Percentiles rank a stretch among this genome's conserved stretches.
These are phyloP conservation scores for Phataginus tetradactyla DNA, from an alignment of 2,797 vertebrate genomes.

Conservation along the genomic window DNA sequence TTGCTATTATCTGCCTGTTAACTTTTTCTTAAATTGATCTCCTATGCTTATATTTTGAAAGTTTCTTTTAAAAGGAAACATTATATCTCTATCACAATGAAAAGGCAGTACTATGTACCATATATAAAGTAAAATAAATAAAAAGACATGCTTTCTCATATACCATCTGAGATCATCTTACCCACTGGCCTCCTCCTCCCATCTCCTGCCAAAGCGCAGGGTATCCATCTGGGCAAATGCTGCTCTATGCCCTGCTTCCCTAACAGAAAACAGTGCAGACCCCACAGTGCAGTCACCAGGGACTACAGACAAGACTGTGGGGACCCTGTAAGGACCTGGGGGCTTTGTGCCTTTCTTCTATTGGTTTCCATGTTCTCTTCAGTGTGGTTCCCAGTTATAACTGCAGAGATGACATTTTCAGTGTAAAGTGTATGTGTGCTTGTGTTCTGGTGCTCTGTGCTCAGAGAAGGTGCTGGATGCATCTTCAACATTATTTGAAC, in stretches of 20 bases:
- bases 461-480: not conserved
- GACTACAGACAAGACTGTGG: not conserved
- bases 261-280: no score
- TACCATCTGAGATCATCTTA: not conserved
- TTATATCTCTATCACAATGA: not conserved
- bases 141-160: not conserved
- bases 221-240: not conserved
- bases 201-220: not conserved
- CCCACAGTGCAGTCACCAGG: not conserved
- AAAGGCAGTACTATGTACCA: not conserved
- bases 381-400: not conserved
- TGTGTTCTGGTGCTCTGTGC: not conserved
- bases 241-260: not conserved
- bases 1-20: not conserved
- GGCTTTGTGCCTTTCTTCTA: not conserved
- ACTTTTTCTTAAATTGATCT: not conserved
- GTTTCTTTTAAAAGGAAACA: not conserved
- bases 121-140: not conserved
- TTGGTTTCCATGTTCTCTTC: not conserved
- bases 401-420: not conserved
- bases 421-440: not conserved
- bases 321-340: not conserved
- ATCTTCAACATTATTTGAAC: not conserved
- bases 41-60: not conserved
- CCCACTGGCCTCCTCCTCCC: fast-evolving